phyloP scores from a whole-genome alignment of 2,113 vertebrate genomes.

The Spermophilus dauricus region DNA sequence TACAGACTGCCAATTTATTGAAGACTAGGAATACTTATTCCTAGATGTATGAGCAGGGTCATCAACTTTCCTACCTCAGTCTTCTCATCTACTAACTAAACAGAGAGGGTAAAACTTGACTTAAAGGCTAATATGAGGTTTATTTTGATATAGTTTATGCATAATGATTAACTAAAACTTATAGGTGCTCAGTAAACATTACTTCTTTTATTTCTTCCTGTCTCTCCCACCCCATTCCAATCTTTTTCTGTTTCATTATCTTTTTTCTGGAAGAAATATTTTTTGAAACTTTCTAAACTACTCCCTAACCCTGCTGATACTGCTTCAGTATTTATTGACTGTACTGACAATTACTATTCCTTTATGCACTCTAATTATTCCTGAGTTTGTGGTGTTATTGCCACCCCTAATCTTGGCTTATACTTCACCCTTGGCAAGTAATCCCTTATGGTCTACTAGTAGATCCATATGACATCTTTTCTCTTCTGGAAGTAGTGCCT shows the following conservation, averaged over 20 bases:
- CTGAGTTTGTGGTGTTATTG: neutral
- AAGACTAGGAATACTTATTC: too few relatives aligned
- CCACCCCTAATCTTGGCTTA: neutral
- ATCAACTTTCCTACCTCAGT: neutral
- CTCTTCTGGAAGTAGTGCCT: neutral
- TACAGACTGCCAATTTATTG: too few relatives aligned
- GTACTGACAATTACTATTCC: neutral
- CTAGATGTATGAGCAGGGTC: neutral
- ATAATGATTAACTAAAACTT: neutral
- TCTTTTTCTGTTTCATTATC: neutral
- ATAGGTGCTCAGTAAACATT: neutral
- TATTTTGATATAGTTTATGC: neutral
- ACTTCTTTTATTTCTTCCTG: neutral
- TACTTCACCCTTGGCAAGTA: neutral
- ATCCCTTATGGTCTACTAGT: neutral
- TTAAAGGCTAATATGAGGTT: neutral
- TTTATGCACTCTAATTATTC: neutral
- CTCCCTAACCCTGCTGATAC: neutral
- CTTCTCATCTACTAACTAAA: neutral
- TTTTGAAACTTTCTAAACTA: neutral
- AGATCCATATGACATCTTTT: neutral
- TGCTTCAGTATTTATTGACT: neutral
- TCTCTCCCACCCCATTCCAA: neutral
- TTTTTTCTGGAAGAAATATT: neutral
- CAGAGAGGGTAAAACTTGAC: neutral